Evolutionary conservation across 2,888 invertebrate species (phyloP), one percentile per base, ranked within the genome.

Genomic region (Chydorus sphaericus): DNA sequence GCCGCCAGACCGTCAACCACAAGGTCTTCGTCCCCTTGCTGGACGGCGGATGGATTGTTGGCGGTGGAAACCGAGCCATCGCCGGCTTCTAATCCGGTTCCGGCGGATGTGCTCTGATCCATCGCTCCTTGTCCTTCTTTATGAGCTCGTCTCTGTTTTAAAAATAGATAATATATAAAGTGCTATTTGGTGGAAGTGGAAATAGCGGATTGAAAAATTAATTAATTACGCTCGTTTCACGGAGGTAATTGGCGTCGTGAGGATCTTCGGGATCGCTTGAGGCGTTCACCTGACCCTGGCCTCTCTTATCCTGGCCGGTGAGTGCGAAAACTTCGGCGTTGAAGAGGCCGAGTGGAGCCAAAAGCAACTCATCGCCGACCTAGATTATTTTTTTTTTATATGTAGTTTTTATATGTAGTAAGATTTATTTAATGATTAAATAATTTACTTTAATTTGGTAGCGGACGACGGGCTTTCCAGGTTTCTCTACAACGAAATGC

Each of bases 301-400:
- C 80, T 29, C 73, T 72, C 20, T 67, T 62, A 67, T 89, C 86
- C 3, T 66, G 56, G 0, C 88, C 88, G 0, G 91, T 91, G 16
- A 92, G 82, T 64, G 84, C 85, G 23, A 93, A 77, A 57, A 93
- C 72, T 68, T 92, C 92, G 88, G 73, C 89, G 67, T 85, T 83
- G 67, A 94, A 91, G 58, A 92, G 73, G 61, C 89, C 83, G 28
- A 94, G 69, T 0, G 93, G 91, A 4, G 93, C 91, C 60, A 94
- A 82, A 29, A 94, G 82, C 64, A 89, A 85, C 70, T 94, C 94
- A 69, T 94, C 94, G 0, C 91, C 93, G 5, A 87, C 81, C 75
- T 83, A 74, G 49, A 70, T 62, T 28, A 49, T 16, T 44, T 16
- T 14, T 49, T 23, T 16, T 33, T n/a, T n/a, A 3, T 4, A 20